Base-by-base conservation (phyloP, 2,888 invertebrate species). In the Steinernema carpocapsae region DNA sequence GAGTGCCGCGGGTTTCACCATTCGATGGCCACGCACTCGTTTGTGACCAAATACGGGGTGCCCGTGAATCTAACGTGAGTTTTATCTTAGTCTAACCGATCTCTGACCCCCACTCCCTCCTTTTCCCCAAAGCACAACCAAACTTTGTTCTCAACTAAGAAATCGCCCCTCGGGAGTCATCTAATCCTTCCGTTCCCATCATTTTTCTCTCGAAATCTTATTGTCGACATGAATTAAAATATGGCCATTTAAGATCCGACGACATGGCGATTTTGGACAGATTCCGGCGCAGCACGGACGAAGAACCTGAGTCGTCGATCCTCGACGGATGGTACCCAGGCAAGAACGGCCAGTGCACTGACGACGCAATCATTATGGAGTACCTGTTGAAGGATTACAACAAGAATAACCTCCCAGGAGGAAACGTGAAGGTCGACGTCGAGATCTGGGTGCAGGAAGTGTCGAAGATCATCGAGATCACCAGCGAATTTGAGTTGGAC, bases 391-490 rank as follows among this genome's bases (percentile, higher is more conserved):
- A 78, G 17, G 84, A 80, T 46, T 86, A 87, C 78, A 83, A 87
- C 73, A 84, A 83, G 74, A 72, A 82, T 71, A 80, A 83, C 43
- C 80, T 87, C 22, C 87, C 87, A 0, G 84, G 86, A 19, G 84
- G 83, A 12, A 79, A 81, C 72, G 86, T 87, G 14, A 77, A 82
- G 22, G 87, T 87, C 12, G 82, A 82, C 14, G 86, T 87, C 7
- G 87, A 86, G 88, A 88, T 82, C 24, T 87, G 87, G 87, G 85
- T 87, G 26, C 87, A 87, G 76, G 87, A 87, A 80, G 87, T 87
- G 19, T 87, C 87, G 37, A 86, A 86, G 75, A 87, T 87, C 75
- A 87, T 87, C 74, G 87, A 87, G 56, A 84, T 88, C 73, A 85
- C 85, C 1, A 85, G 85, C 32, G 87, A 87, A 76, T 87, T 87